These are phyloP conservation scores for Tragelaphus imberbis DNA, from an alignment of 2,113 vertebrate genomes.

Conservation along the genomic window DNA sequence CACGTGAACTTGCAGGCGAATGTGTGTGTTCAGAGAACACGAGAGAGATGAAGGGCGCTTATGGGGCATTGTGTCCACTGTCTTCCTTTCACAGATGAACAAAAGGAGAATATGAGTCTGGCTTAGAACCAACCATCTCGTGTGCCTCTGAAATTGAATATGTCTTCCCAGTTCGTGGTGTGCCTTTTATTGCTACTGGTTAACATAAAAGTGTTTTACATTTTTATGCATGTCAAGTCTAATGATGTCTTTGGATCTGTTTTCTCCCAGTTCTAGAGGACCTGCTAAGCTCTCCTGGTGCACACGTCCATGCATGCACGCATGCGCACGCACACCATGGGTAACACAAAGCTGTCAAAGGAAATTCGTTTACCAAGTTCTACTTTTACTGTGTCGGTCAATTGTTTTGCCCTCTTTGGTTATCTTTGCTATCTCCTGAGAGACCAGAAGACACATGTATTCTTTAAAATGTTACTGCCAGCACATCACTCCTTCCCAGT, in stretches of 20 bases:
- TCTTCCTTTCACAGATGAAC: background rate
- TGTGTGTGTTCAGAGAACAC: background rate
- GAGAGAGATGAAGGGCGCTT: background rate
- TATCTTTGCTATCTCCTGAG: background rate
- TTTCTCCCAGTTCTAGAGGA: background rate
- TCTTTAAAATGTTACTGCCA: background rate
- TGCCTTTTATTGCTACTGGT: background rate
- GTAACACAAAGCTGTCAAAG: background rate
- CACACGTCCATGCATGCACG: fast-evolving
- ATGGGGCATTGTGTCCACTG: background rate
- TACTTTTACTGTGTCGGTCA: background rate
- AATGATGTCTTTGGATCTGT: background rate
- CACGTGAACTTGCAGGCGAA: background rate
- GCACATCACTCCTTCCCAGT: background rate
- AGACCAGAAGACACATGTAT: background rate
- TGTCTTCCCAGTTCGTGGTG: background rate
- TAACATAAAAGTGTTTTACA: background rate
- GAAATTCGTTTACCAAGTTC: background rate
- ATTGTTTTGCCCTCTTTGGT: background rate
- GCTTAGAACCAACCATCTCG: background rate
- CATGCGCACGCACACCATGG: fast-evolving
- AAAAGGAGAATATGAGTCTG: background rate
- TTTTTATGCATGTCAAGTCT: background rate
- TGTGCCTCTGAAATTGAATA: background rate
- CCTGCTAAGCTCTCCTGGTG: background rate